Percentiles rank a stretch among this genome's conserved stretches.
Conservation (phyloP, 2,888 invertebrate genomes). For the Orthosia cruda region DNA sequence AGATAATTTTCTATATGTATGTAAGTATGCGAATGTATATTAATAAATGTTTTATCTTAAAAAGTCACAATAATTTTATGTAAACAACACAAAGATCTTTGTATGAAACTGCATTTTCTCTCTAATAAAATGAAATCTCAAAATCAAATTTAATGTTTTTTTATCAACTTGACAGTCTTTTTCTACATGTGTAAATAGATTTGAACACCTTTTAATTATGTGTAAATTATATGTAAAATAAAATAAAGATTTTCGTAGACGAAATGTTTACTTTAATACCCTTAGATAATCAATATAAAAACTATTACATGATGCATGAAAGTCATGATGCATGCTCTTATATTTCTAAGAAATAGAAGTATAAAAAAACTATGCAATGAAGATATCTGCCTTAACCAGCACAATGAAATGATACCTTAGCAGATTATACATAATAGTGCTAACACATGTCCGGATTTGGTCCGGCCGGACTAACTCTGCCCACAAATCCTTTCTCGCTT, state of each 20-base stretch:
- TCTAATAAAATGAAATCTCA: conserved; percentile 79
- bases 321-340: conserved; percentile 89
- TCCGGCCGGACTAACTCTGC: too few relatives aligned
- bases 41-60: conserved; percentile 57
- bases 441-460: too few relatives aligned
- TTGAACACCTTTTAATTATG: conserved; percentile 81
- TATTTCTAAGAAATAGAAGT: conserved; percentile 67
- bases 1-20: conserved; percentile 42
- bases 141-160: conserved; percentile 68
- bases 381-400: conserved; percentile 7
- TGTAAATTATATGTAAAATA: conserved; percentile 89
- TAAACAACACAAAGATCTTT: conserved; percentile 66
- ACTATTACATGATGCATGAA: conserved; percentile 50
- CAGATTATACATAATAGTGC: conserved; percentile 22
- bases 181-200: conserved; percentile 86
- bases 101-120: conserved; percentile 66
- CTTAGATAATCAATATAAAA: conserved; percentile 38
- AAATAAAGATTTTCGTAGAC: conserved; percentile 91
- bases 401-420: background rate
- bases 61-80: conserved; percentile 61
- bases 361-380: conserved; percentile 17
- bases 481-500: too few relatives aligned
- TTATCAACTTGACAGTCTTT: conserved; percentile 76
- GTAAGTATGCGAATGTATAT: conserved; percentile 47
- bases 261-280: conserved; percentile 77